phyloP scores from a whole-genome alignment of 2,888 invertebrate species.

The Ganaspis brasiliensis region DNA sequence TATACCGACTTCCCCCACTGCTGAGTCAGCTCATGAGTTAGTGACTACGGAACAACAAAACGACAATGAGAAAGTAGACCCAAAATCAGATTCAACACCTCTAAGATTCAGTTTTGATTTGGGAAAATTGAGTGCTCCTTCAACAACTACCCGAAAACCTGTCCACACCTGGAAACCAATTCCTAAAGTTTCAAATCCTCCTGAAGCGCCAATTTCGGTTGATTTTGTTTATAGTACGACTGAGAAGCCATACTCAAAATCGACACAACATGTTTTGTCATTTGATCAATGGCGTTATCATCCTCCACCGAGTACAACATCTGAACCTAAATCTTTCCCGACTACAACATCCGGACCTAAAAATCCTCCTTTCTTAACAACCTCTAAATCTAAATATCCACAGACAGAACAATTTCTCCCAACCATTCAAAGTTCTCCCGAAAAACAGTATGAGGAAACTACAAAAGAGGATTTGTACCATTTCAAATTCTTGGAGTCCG shows the following conservation, averaged over 20 bases:
- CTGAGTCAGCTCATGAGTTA: conserved; percentile 39
- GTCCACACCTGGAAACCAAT: conserved; percentile 54
- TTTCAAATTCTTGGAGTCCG: conserved; percentile 50
- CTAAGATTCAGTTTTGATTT: conserved; percentile 74
- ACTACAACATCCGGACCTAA: conserved; percentile 54
- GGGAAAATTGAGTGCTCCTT: conserved; percentile 59
- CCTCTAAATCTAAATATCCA: conserved; percentile 37
- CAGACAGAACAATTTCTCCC: conserved; percentile 58
- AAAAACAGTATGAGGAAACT: conserved; percentile 47
- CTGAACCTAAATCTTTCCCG: conserved; percentile 50
- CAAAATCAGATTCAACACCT: conserved; percentile 63
- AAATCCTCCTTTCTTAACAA: conserved; percentile 78
- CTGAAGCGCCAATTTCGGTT: conserved; percentile 40
- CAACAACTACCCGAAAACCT: conserved; percentile 54
- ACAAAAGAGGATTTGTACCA: conserved; percentile 33
- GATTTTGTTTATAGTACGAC: conserved; percentile 64
- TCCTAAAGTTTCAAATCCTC: conserved; percentile 40
- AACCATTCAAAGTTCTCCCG: conserved; percentile 54
- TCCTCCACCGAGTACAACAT: conserved; percentile 67
- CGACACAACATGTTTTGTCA: conserved; percentile 65
- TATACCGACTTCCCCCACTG: conserved; percentile 40
- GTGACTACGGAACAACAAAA: background rate
- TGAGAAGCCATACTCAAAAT: conserved; percentile 68
- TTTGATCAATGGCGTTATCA: conserved; percentile 80
- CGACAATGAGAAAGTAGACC: background rate